Base-by-base conservation (phyloP, 2,888 invertebrate genomes). In the Chloromyia formosa region DNA sequence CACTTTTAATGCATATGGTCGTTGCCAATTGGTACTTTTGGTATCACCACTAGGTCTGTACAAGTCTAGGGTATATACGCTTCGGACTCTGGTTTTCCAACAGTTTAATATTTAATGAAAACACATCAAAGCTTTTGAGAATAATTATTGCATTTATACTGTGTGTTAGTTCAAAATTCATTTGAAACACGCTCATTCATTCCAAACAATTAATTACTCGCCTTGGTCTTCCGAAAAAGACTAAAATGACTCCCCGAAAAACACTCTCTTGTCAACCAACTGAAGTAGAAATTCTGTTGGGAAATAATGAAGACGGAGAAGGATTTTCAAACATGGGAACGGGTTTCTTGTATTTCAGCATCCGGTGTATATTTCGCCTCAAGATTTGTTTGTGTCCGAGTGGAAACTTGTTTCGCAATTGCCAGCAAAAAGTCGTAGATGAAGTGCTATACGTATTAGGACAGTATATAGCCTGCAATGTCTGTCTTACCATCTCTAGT, bases 361-460 rank as follows among this genome's bases (percentile, higher is more conserved):
- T 49, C 35, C 49, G 49, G 45, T 66, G 49, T 66, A 49, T 22
- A 66, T 66, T 66, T 49, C 66, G 35, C 66, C 66, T 35, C 40
- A 66, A 66, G 62, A 45, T 66, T 66, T 49, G 66, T 66, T 66
- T 66, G 49, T 45, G 42, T 66, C 42, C 45, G 66, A 45, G 20
- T 10, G 45, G 35, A 66, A 66, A 22, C 45, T 45, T 66, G 35
- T 66, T 35, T 35, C 27, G 3, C 22, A 16, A 49, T 45, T 66
- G 66, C 42, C 20, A 49, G 45, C 66, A 49, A 66, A 22, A 49
- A 66, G 66, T 49, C 2, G 3, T 66, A 66, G 45, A 18, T 18
- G 22, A 49, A 35, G 66, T 66, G n/a, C 66, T 18, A 56, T 20
- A 7, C 22, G 56, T 18, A 18, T 18, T n/a, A 5, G 56, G 14